These are phyloP conservation scores for Silurus glanis DNA, from an alignment of 2,113 vertebrate genomes.

Conservation along the genomic window DNA sequence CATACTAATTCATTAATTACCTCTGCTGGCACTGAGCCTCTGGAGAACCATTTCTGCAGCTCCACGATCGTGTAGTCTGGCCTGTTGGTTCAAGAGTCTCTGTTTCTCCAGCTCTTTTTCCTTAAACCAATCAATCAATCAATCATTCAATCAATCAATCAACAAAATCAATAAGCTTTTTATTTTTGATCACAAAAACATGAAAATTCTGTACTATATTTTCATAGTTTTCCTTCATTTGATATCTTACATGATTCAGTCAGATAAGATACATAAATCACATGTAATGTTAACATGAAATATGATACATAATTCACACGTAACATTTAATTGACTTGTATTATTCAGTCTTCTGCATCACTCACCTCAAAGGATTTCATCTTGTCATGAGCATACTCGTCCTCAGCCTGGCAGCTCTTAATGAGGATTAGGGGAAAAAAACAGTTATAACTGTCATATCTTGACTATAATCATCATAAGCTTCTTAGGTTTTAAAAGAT, in stretches of 20 bases:
- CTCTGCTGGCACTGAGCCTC: slow-evolving; percentile 89
- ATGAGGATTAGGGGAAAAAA: slow-evolving; percentile 27
- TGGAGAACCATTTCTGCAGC: slow-evolving; percentile 94
- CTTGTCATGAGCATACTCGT: slow-evolving; percentile 80
- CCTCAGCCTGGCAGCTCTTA: slow-evolving; percentile 89
- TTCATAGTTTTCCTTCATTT: too few relatives aligned
- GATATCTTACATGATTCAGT: too few relatives aligned
- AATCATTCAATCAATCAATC: background rate
- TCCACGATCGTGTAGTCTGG: slow-evolving; percentile 85
- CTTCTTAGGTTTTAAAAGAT: background rate
- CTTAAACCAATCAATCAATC: slow-evolving; percentile 63
- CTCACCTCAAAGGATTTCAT: slow-evolving; percentile 95
- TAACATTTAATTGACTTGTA: background rate
- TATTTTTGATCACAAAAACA: background rate
- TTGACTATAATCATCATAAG: background rate
- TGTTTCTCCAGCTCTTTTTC: slow-evolving; percentile 98
- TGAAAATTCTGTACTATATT: too few relatives aligned
- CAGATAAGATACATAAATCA: too few relatives aligned
- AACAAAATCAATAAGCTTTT: background rate
- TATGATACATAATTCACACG: background rate
- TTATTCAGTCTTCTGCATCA: background rate
- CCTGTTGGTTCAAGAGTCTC: slow-evolving; percentile 91
- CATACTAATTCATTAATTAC: slow-evolving; percentile 56
- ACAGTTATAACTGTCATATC: background rate
- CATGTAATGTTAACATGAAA: too few relatives aligned